A percentile compares a stretch with the other conserved stretches of the same genome.
phyloP scores from a whole-genome alignment of 2,113 vertebrate genomes.

The Dolichallabes microphthalmus region DNA sequence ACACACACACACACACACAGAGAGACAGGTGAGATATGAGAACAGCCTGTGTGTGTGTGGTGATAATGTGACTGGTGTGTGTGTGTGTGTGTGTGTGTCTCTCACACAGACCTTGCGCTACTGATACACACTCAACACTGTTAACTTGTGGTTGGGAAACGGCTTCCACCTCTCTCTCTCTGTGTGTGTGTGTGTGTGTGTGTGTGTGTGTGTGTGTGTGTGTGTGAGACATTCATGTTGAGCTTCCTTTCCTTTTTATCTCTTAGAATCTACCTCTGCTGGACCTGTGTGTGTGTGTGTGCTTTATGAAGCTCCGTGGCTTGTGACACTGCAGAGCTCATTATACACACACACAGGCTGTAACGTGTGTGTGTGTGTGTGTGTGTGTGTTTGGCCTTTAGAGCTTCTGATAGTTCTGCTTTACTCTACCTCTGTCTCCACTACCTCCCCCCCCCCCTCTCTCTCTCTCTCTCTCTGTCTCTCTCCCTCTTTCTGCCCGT shows the following conservation, averaged over 20 bases:
- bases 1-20: slow-evolving; percentile 29
- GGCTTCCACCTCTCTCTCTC: neutral
- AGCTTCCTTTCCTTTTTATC: slow-evolving; percentile 54
- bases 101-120: slow-evolving; percentile 21
- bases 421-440: slow-evolving; percentile 21
- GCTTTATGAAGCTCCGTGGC: slow-evolving; percentile 20
- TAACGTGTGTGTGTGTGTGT: slow-evolving; percentile 10
- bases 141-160: slow-evolving; percentile 30
- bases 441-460: slow-evolving; percentile 3
- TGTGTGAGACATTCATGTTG: slow-evolving; percentile 5
- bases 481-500: slow-evolving; percentile 55
- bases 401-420: slow-evolving; percentile 13
- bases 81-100: slow-evolving; percentile 25
- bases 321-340: neutral
- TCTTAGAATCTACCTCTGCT: slow-evolving; percentile 71
- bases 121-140: slow-evolving; percentile 43
- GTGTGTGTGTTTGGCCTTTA: neutral
- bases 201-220: slow-evolving; percentile 13
- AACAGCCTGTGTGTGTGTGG: too few species aligned
- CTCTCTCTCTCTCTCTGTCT: slow-evolving; percentile 44
- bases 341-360: neutral
- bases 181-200: neutral
- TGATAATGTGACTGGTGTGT: neutral
- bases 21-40: too few species aligned
- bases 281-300: slow-evolving; percentile 47